Conservation (phyloP, 2,113 vertebrate genomes). For the Chloroceryle aenea region DNA sequence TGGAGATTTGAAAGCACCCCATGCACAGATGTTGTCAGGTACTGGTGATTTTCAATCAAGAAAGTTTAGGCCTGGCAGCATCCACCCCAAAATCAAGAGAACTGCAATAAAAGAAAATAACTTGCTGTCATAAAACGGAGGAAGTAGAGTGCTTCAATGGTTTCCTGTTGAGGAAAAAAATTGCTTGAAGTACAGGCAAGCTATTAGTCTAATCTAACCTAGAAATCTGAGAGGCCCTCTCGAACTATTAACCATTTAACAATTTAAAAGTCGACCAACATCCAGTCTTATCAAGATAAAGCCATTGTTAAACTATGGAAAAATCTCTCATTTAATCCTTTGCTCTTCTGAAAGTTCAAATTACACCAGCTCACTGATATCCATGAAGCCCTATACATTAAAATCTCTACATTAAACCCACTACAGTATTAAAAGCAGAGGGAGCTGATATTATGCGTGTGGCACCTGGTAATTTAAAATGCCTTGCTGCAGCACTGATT, state of each 20-base stretch:
- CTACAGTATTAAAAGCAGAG: not conserved
- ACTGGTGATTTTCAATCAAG: not conserved
- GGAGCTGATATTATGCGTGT: fast-evolving
- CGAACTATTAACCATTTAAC: not conserved
- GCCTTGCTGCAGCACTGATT: fast-evolving
- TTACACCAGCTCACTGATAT: not conserved
- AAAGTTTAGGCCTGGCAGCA: not conserved
- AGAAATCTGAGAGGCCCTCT: not conserved
- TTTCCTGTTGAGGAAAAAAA: not conserved
- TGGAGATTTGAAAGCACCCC: not conserved
- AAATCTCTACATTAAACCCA: fast-evolving
- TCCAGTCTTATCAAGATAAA: not conserved
- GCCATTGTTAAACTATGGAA: not conserved
- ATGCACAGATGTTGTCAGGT: not conserved
- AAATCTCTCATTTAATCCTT: not conserved
- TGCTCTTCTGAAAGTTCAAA: not conserved
- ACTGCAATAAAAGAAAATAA: not conserved
- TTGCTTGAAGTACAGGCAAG: not conserved
- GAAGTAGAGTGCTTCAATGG: not conserved
- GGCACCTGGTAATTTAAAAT: fast-evolving
- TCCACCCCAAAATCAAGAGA: not conserved
- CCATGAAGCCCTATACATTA: not conserved
- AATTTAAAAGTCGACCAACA: not conserved
- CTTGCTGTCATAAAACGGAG: not conserved
- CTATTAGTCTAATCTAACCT: not conserved